Evolutionary conservation across 1,140 invertebrate genomes (phyloP), one percentile per base, ranked within the genome.

Genomic region (Atta cephalotes): DNA sequence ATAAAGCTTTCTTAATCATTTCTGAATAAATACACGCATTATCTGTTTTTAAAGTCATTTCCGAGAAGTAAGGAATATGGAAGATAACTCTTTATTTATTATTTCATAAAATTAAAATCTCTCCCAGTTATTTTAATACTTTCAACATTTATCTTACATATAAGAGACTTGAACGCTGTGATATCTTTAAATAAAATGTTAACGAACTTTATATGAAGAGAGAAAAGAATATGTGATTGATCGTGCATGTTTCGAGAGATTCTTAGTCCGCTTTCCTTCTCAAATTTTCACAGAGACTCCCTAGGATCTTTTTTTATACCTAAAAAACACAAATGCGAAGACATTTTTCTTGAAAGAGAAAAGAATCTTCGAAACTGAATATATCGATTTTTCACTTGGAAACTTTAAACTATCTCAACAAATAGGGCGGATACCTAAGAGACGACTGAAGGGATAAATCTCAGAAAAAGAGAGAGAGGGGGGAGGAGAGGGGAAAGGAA

Each of bases 361-460:
- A 35, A 18, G 28, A 58, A 45, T 79, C 25, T 63, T 60, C 21
- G 5, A 58, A 16, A 28, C 6, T 31, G 31, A 45, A 45, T 35
- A 16, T 71, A 71, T 71, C 35, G 72, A 81, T 76, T 76, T 84
- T 84, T 84, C 56, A 72, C 35, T 62, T 51, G 68, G 72, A 49
- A 31, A 35, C 35, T 81, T 81, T 14, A n/a, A 39, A 81, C n/a
- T 31, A 70, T 35, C 39, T 84, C 28, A 14, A 25, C n/a, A 84
- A 35, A 74, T 76, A 84, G 49, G 53, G 45, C 35, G 21, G 28
- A 74, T 1, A 4, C 16, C 14, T 63, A 45, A 84, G 39, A 82
- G 18, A 51, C 18, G 2, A 1, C 12, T 74, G 80, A 39, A 82
- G 21, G 12, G 25, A 49, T 82, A 76, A 76, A 84, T 84, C 70